Percentiles rank a stretch among this genome's conserved stretches.
Evolutionary conservation across 2,888 invertebrate species (phyloP).

Genomic region (Plagodis dolabraria): DNA sequence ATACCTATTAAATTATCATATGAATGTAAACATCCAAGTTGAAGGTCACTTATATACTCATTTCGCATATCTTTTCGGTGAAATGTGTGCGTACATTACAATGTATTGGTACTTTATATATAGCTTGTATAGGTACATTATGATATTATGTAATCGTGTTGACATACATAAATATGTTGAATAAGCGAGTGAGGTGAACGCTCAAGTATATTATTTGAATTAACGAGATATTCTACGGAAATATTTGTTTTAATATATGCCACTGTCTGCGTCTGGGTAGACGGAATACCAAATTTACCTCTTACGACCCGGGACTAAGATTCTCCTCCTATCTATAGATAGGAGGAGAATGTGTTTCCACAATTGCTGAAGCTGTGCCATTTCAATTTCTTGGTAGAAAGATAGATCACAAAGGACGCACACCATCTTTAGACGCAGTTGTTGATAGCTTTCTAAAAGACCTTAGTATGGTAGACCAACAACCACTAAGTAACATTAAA

Average conservation of each 20-base stretch:
- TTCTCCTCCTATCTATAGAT: no score
- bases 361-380: no score
- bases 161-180: slow-evolving; percentile 20
- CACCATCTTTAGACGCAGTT: no score
- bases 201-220: background rate
- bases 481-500: no score
- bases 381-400: no score
- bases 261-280: no score
- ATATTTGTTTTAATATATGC: background rate
- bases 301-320: no score
- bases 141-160: slow-evolving; percentile 18
- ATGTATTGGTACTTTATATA: background rate
- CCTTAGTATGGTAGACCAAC: no score
- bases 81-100: slow-evolving; percentile 7
- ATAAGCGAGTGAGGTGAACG: slow-evolving; percentile 8
- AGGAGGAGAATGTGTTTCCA: no score
- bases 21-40: slow-evolving; percentile 19
- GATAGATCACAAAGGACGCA: no score
- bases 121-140: background rate
- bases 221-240: background rate
- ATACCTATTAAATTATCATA: slow-evolving; percentile 2
- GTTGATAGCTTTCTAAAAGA: no score
- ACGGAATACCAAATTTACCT: no score
- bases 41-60: slow-evolving; percentile 17
- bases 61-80: slow-evolving; percentile 18